phyloP scores from a whole-genome alignment of 2,797 vertebrate species.

The Hyperoplus lanceolatus region DNA sequence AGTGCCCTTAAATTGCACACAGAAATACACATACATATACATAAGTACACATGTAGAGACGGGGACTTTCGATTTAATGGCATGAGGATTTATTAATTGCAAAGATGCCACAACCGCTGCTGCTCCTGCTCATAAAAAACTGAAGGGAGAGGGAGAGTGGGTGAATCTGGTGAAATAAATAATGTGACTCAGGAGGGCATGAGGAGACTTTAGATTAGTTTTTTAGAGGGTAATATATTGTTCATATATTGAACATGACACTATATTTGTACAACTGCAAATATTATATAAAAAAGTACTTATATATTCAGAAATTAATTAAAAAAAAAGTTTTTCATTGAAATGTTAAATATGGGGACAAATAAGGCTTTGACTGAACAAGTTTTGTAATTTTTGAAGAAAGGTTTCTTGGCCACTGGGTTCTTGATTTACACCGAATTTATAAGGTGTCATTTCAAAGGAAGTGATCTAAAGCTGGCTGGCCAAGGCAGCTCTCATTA shows the following conservation, averaged over 20 bases:
- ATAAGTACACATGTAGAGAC: conserved; percentile 1
- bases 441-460: neutral
- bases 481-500: conserved; percentile 9
- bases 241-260: neutral
- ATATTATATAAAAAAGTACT: neutral
- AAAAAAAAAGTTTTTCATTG: no score
- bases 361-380: neutral
- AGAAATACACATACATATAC: conserved; percentile 8
- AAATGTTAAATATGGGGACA: neutral
- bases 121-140: conserved; percentile 59
- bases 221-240: neutral
- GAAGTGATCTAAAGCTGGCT: neutral
- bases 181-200: neutral
- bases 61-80: conserved; percentile 76
- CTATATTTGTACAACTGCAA: neutral
- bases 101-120: conserved; percentile 66
- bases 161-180: neutral
- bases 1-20: conserved; percentile 74
- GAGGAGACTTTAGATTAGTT: neutral
- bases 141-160: conserved; percentile 14
- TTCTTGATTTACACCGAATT: neutral
- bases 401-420: no score
- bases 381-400: neutral
- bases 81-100: conserved; percentile 84
- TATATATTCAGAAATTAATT: no score